Conservation (phyloP, 2,113 vertebrate species). For the Hemicordylus capensis region DNA sequence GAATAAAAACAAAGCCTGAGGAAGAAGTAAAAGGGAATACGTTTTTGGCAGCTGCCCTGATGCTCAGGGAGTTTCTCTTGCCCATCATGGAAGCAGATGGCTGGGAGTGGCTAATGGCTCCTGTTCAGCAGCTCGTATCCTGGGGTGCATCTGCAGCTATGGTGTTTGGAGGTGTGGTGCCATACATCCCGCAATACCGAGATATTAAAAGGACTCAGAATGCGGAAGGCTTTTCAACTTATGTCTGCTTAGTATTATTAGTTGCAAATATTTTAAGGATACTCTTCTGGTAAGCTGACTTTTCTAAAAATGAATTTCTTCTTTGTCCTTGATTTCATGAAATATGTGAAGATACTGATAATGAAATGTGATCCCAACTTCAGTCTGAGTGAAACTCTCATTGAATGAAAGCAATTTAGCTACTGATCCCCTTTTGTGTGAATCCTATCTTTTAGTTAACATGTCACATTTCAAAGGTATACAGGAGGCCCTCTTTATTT, state of each 20-base stretch:
- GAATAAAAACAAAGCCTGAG: constrained; percentile 14
- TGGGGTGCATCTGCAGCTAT: constrained; percentile 92
- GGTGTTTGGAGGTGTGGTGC: constrained; percentile 94
- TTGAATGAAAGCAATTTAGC: not conserved
- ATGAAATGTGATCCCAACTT: not conserved
- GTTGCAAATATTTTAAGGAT: constrained; percentile 94
- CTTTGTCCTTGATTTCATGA: fast-evolving
- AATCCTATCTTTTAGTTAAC: not conserved
- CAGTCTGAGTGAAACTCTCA: fast-evolving
- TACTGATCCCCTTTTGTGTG: not conserved
- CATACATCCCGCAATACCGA: constrained; percentile 94
- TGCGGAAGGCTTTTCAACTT: constrained; percentile 93
- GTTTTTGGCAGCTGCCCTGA: not conserved
- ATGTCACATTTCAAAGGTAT: not conserved
- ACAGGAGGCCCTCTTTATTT: too few relatives aligned
- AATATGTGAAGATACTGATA: not conserved
- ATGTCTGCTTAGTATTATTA: constrained; percentile 93
- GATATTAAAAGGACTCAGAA: constrained; percentile 92
- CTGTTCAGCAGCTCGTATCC: constrained; percentile 78
- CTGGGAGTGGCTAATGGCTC: constrained; percentile 80
- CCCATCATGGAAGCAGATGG: constrained; percentile 84
- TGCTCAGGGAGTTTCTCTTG: not conserved
- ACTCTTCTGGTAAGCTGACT: constrained; percentile 87
- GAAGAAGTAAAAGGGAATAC: not conserved
- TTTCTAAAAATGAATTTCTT: fast-evolving